Conservation (phyloP, 2,113 vertebrate genomes). For the Thermophis baileyi region DNA sequence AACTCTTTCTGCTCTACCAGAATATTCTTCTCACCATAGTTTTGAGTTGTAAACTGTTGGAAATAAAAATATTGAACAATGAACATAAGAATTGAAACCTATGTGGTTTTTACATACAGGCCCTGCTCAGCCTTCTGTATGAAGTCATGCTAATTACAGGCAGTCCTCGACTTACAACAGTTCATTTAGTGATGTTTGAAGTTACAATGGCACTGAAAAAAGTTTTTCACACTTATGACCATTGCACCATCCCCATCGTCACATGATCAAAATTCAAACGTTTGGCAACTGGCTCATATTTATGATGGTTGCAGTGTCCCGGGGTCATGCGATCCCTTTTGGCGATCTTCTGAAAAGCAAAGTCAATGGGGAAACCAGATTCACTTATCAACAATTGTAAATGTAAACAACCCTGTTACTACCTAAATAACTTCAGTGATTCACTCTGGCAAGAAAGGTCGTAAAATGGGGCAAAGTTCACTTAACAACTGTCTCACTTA, state of each 20-base stretch:
- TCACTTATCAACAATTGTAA: not conserved
- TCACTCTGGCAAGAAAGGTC: not conserved
- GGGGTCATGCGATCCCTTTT: not conserved
- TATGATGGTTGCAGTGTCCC: not conserved
- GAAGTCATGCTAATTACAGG: conserved; percentile 1
- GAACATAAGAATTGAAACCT: not conserved
- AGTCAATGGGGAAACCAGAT: not conserved
- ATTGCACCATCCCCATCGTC: not conserved
- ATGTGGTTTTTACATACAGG: conserved; percentile 30
- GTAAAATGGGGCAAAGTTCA: not conserved
- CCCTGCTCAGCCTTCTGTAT: conserved; percentile 19
- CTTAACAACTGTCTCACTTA: not conserved
- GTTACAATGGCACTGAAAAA: not conserved
- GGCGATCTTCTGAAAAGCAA: not conserved
- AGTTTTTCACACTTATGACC: not conserved
- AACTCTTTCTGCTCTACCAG: fast-evolving
- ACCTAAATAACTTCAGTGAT: not conserved
- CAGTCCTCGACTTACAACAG: not conserved
- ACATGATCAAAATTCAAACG: not conserved
- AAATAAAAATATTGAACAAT: conserved; percentile 4
- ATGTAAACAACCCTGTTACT: not conserved
- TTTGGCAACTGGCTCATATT: not conserved
- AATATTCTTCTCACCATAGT: conserved; percentile 13
- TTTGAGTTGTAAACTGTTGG: conserved; percentile 2
- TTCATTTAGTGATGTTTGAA: not conserved